Conservation (phyloP, 1,140 invertebrate genomes). For the Aphelenchoides fujianensis region DNA sequence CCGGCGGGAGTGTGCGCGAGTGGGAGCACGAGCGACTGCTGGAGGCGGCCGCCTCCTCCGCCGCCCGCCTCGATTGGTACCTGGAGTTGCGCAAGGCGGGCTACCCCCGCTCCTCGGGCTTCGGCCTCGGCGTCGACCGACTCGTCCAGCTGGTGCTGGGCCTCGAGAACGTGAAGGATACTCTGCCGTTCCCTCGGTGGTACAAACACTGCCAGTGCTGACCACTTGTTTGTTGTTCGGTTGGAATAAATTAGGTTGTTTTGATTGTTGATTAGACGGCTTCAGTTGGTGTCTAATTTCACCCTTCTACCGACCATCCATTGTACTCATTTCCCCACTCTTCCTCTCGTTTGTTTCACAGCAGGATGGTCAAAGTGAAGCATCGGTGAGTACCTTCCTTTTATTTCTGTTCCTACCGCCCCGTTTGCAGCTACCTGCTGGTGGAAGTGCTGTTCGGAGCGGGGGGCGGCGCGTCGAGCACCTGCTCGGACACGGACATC, state of each 20-base stretch:
- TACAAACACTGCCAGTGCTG: constrained; percentile 73
- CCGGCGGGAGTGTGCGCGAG: constrained; percentile 88
- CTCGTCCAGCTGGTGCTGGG: constrained; percentile 77
- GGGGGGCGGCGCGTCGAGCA: neutral
- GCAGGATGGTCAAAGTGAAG: constrained; percentile 24
- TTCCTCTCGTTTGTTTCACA: neutral
- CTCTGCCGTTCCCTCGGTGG: constrained; percentile 88
- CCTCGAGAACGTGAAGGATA: constrained; percentile 83
- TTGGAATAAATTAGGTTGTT: constrained; percentile 14
- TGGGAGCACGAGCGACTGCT: constrained; percentile 67
- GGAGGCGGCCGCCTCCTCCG: constrained; percentile 57
- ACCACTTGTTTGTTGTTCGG: constrained; percentile 22
- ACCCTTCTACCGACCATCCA: too few species aligned
- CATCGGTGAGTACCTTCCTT: constrained; percentile 26
- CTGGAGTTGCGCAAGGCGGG: constrained; percentile 84
- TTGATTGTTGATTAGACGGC: too few species aligned
- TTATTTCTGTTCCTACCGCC: constrained; percentile 10
- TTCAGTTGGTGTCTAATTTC: too few species aligned
- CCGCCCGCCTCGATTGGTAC: constrained; percentile 68
- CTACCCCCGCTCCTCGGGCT: constrained; percentile 81
- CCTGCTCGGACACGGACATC: constrained; percentile 13
- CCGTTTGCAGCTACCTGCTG: constrained; percentile 23
- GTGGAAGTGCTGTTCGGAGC: constrained; percentile 25
- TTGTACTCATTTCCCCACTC: neutral
- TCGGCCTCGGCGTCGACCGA: constrained; percentile 90